Evolutionary conservation across 2,113 vertebrate species (phyloP).

Genomic region (Channa maculata): DNA sequence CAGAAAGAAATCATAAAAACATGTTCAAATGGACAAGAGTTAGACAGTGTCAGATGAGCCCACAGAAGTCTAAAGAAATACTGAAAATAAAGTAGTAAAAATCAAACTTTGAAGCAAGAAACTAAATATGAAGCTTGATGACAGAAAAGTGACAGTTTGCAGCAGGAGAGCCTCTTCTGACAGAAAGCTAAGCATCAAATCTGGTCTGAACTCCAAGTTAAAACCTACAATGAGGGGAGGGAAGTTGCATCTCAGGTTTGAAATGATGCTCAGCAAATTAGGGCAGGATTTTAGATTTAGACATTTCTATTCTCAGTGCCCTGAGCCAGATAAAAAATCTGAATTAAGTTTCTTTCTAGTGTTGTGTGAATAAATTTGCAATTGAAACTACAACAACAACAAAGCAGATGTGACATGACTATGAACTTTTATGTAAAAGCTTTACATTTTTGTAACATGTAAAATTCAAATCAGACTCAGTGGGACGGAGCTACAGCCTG

Average conservation of each 20-base stretch:
- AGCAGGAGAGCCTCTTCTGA: background rate
- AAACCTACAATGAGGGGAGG: background rate
- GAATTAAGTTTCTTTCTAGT: too few species aligned
- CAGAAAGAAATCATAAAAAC: conserved; percentile 68
- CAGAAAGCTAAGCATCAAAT: background rate
- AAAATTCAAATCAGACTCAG: background rate
- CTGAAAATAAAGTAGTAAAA: background rate
- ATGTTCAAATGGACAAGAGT: conserved; percentile 44
- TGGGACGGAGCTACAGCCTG: background rate
- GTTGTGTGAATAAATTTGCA: too few species aligned
- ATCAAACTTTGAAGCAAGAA: too few species aligned
- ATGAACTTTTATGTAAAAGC: too few species aligned
- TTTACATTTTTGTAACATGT: too few species aligned
- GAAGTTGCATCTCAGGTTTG: background rate
- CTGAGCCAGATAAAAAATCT: too few species aligned
- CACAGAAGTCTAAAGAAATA: conserved; percentile 15
- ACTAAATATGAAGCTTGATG: background rate
- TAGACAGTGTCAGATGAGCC: conserved; percentile 16
- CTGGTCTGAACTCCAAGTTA: background rate
- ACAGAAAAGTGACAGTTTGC: background rate
- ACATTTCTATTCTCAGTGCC: background rate
- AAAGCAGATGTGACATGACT: too few species aligned
- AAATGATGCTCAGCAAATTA: conserved; percentile 16
- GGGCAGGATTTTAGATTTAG: conserved; percentile 9
- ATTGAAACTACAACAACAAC: too few species aligned